These are phyloP conservation scores for Sinella curviseta DNA, from an alignment of 1,140 invertebrate species.

Conservation along the genomic window DNA sequence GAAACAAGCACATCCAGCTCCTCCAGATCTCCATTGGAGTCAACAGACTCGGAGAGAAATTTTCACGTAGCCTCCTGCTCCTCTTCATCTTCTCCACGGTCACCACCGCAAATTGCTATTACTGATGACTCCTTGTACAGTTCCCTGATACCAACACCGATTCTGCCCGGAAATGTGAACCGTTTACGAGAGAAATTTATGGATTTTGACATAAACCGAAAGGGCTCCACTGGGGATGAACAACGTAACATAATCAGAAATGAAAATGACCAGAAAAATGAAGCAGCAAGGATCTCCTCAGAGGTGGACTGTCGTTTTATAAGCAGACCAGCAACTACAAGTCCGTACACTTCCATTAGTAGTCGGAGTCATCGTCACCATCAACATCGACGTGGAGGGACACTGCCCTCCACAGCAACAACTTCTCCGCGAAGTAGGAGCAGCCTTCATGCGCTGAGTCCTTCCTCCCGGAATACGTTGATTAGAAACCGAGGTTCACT, in stretches of 20 bases:
- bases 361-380: not conserved
- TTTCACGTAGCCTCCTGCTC: not conserved
- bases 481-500: not conserved
- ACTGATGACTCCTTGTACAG: not conserved
- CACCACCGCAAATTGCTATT: not conserved
- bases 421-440: not conserved
- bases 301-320: not conserved
- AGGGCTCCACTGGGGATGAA: not conserved
- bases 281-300: not conserved
- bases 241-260: not conserved
- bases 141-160: not conserved
- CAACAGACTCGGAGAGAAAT: not conserved
- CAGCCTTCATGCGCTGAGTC: not conserved
- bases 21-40: conserved; percentile 1
- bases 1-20: not conserved
- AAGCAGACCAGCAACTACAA: not conserved
- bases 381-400: not conserved
- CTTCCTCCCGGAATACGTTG: not conserved
- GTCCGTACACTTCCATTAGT: not conserved
- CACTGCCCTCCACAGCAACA: too few relatives aligned
- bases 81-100: not conserved
- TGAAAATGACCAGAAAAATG: not conserved
- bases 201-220: not conserved
- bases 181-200: conserved; percentile 13
- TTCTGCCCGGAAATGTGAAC: conserved; percentile 12